Conservation (phyloP, 2,113 vertebrate species). For the Tonatia bakeri region DNA sequence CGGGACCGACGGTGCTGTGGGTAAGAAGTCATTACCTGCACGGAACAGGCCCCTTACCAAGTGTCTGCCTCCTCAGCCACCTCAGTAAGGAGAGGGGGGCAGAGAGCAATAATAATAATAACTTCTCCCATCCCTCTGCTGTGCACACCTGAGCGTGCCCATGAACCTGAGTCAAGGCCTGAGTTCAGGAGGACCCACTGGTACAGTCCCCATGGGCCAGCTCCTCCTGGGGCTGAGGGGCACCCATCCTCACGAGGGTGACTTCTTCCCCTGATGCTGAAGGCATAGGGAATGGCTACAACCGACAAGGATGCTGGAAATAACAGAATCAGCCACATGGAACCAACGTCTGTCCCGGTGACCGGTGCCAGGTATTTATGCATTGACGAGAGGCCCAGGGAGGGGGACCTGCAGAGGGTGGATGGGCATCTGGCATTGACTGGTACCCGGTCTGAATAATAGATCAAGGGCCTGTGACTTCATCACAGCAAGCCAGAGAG, state of each 20-base stretch:
- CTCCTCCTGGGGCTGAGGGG: neutral
- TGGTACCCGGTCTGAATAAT: slow-evolving; percentile 43
- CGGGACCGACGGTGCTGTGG: rapidly evolving
- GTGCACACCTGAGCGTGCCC: no score
- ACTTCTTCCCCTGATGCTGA: rapidly evolving
- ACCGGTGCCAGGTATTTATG: neutral
- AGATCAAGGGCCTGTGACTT: slow-evolving; percentile 53
- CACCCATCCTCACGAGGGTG: rapidly evolving
- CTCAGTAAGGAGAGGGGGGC: neutral
- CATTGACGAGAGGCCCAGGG: neutral
- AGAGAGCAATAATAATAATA: neutral
- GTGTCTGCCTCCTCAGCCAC: rapidly evolving
- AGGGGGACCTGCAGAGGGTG: neutral
- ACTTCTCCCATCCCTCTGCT: neutral
- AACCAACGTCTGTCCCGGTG: neutral
- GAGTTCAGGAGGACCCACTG: neutral
- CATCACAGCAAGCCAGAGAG: slow-evolving; percentile 18
- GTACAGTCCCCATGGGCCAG: neutral
- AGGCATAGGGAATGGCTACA: neutral
- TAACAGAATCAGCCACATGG: neutral
- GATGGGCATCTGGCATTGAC: slow-evolving; percentile 25
- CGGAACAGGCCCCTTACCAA: rapidly evolving
- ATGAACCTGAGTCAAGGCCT: neutral
- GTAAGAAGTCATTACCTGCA: rapidly evolving
- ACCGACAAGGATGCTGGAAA: neutral